These are phyloP conservation scores for Papilio aristodemus DNA, from an alignment of 1,140 invertebrate genomes.

Conservation along the genomic window DNA sequence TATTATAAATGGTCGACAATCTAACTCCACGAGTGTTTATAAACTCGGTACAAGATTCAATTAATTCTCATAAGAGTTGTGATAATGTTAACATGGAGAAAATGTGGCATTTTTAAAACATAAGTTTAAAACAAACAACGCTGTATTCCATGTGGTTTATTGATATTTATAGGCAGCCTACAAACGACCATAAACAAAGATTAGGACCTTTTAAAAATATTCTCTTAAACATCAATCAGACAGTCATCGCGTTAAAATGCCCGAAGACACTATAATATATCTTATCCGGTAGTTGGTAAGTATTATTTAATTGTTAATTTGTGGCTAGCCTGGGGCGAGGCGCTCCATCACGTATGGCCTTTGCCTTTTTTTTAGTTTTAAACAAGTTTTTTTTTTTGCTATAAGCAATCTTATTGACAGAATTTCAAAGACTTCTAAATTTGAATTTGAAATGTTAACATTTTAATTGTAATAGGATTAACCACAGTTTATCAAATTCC, in stretches of 20 bases:
- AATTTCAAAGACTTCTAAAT: constrained; percentile 34
- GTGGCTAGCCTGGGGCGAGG: constrained; percentile 52
- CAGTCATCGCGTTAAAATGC: constrained; percentile 68
- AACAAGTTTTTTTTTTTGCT: constrained; percentile 46
- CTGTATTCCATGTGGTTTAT: constrained; percentile 12
- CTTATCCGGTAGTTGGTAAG: constrained; percentile 76
- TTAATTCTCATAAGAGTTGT: constrained; percentile 21
- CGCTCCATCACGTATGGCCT: constrained; percentile 45
- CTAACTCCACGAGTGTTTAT: constrained; percentile 19
- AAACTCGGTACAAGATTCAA: constrained; percentile 21
- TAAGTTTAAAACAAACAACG: constrained; percentile 12
- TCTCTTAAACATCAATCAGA: constrained; percentile 59
- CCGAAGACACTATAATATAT: constrained; percentile 68
- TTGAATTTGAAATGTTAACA: constrained; percentile 35
- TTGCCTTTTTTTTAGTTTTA: constrained; percentile 39
- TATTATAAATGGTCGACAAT: constrained; percentile 18
- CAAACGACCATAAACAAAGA: constrained; percentile 34
- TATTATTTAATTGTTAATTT: constrained; percentile 77
- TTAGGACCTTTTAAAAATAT: constrained; percentile 42
- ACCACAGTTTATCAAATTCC: constrained; percentile 55
- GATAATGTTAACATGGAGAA: constrained; percentile 11
- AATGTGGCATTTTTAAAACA: constrained; percentile 24
- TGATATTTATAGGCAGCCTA: constrained; percentile 18
- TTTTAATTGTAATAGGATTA: constrained; percentile 38
- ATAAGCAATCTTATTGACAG: constrained; percentile 27